A percentile compares a stretch with the other conserved stretches of the same genome.
These are phyloP conservation scores for Ormyrus labotus DNA, from an alignment of 2,888 invertebrate species.

Conservation along the genomic window DNA sequence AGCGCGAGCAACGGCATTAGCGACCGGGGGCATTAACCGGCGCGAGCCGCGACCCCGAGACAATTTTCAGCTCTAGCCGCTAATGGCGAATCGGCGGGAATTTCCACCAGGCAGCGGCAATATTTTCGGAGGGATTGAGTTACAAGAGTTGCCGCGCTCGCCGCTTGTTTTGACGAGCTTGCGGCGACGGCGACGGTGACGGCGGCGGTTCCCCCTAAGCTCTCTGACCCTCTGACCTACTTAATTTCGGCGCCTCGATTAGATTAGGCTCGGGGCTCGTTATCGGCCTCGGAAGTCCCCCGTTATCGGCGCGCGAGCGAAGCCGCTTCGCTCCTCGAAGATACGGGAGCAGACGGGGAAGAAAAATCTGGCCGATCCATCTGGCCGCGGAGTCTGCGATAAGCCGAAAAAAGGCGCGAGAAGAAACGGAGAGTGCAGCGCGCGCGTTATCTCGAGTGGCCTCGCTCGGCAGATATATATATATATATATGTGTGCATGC, in stretches of 20 bases:
- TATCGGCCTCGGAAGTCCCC: not conserved
- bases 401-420: too few species aligned
- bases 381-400: too few species aligned
- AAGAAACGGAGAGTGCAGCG: conserved; percentile 31
- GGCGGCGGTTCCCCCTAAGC: conserved; percentile 1
- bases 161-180: not conserved
- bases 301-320: not conserved
- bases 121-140: conserved; percentile 12
- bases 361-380: not conserved
- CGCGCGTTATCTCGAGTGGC: conserved; percentile 41
- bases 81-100: conserved; percentile 21
- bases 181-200: not conserved
- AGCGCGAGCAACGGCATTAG: conserved; percentile 60
- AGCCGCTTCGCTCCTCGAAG: too few species aligned
- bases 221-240: not conserved
- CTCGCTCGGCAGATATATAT: conserved; percentile 19
- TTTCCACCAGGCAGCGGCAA: not conserved
- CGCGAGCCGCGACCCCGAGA: conserved; percentile 68
- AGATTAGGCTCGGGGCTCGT: too few species aligned
- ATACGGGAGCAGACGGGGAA: not conserved
- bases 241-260: too few species aligned
- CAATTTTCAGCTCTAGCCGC: conserved; percentile 58
- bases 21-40: conserved; percentile 73
- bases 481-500: not conserved
- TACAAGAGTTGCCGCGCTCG: not conserved